phyloP scores from a whole-genome alignment of 1,140 invertebrate genomes.

The Drosophila parvula region DNA sequence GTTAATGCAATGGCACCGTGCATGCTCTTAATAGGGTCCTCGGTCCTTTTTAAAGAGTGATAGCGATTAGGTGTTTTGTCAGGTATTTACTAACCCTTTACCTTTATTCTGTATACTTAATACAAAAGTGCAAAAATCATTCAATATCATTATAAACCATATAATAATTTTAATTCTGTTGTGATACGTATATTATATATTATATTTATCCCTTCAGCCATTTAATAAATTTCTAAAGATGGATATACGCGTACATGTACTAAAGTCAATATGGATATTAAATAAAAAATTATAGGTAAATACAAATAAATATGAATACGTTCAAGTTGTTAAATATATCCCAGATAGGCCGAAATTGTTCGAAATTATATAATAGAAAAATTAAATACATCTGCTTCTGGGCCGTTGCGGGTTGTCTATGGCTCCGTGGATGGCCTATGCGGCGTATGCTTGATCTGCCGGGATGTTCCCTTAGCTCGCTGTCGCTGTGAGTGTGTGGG shows the following conservation, averaged over 20 bases:
- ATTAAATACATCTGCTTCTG: constrained; percentile 43
- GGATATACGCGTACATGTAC: too few relatives aligned
- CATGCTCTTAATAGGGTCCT: not conserved
- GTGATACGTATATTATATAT: too few relatives aligned
- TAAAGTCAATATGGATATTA: not conserved
- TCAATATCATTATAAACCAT: too few relatives aligned
- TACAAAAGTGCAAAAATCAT: too few relatives aligned
- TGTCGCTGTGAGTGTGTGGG: constrained; percentile 16
- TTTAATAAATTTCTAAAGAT: not conserved
- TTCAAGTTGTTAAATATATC: constrained; percentile 12
- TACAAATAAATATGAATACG: not conserved
- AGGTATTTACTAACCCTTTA: not conserved
- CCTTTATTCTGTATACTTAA: too few relatives aligned
- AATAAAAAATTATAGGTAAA: not conserved
- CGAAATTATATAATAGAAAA: constrained; percentile 19
- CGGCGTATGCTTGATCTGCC: constrained; percentile 61
- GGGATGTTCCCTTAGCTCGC: constrained; percentile 21
- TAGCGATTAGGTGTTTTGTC: not conserved
- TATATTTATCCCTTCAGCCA: not conserved
- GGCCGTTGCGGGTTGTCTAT: constrained; percentile 39
- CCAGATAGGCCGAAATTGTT: not conserved
- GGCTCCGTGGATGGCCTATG: constrained; percentile 51
- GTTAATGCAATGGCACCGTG: not conserved
- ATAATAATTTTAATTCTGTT: not conserved
- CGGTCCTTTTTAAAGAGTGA: not conserved